Percentiles rank a stretch among this genome's conserved stretches.
Evolutionary conservation across 2,113 vertebrate genomes (phyloP).

Genomic region (Archocentrus centrarchus): DNA sequence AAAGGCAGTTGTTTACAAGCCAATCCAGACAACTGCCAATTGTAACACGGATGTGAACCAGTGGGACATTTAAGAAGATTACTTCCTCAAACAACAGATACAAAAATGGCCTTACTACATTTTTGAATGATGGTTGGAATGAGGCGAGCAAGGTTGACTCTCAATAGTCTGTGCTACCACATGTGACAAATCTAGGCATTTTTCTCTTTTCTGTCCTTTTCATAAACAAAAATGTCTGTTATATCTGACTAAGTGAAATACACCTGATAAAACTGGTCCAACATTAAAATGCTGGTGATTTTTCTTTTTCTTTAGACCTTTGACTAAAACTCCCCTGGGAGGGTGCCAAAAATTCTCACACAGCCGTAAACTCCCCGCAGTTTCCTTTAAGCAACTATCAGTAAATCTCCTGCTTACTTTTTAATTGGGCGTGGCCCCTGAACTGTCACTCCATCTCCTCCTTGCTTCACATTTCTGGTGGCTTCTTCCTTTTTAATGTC

Average conservation of each 20-base stretch:
- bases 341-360: background rate
- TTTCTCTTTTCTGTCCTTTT: no score
- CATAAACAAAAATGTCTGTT: no score
- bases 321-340: background rate
- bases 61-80: no score
- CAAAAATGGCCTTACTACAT: no score
- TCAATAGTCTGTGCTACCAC: no score
- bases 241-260: no score
- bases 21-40: background rate
- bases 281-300: no score
- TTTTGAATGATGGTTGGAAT: no score
- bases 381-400: background rate
- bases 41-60: background rate
- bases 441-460: background rate
- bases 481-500: constrained; percentile 9
- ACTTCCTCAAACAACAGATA: no score
- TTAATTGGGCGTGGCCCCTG: background rate
- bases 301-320: background rate
- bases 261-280: no score
- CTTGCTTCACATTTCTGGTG: background rate
- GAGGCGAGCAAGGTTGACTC: no score
- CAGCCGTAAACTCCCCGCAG: fast-evolving
- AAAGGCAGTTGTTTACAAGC: background rate
- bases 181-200: no score
- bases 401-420: constrained; percentile 33